Base-by-base conservation (phyloP, 1,140 invertebrate genomes). In the Drepana arcuata region DNA sequence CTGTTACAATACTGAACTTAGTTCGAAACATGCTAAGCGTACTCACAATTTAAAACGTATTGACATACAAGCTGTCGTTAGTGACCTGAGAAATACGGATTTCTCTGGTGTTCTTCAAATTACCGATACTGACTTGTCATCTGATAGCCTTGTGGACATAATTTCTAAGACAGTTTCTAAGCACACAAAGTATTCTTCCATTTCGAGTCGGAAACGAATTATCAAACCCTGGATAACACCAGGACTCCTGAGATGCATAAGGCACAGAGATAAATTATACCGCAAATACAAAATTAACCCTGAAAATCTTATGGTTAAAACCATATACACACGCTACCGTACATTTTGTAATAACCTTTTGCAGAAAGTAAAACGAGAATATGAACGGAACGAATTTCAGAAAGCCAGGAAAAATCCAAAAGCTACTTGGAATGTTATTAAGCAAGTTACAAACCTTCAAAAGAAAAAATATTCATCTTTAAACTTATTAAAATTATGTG, bases 231-330 rank as follows among this genome's bases (percentile, higher is more conserved):
- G 47, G 39, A 23, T 40, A 1, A 38, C 47, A 2, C 16, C 24
- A 9, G 37, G 34, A 1, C n/a, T 50, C 2, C 11, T 46, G 1
- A 29, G 30, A 6, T 46, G 39, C 16, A 46, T 51, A 16, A 38
- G 34, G 3, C 29, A 35, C 30, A 23, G 39, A 18, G 34, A 51
- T 18, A 46, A 21, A 12, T 5, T 51, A 11, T 35, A 51, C 21
- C 14, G 3, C n/a, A 34, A 41, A 39, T 14, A 14, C 6, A 46
- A 36, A 21, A 16, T 16, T 7, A 16, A 12, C 11, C 38, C 29
- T 9, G 7, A 41, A 14, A 25, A 48, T 30, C 1, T 10, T 5
- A 34, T 10, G 2, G 5, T 41, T 1, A 26, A 14, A 33, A 11
- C 16, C 1, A 37, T 16, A 6, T 48, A 37, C 7, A 41, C 37